Conservation (phyloP, 2,888 invertebrate species). For the Lepidonotus clava region DNA sequence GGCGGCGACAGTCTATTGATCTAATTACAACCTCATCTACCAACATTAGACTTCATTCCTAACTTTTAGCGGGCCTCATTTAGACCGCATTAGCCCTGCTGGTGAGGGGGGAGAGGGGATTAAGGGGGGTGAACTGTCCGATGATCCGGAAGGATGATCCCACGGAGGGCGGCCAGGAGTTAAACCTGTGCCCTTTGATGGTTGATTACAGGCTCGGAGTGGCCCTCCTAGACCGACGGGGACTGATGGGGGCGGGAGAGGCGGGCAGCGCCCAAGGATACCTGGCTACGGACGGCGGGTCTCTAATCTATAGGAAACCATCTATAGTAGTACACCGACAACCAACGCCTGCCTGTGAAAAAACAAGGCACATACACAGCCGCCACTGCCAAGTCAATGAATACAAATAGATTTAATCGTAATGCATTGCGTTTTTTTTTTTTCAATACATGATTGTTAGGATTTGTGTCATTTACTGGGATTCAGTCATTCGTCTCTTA, state of each 20-base stretch:
- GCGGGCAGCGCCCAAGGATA: too few relatives aligned
- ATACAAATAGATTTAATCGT: too few relatives aligned
- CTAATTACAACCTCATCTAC: conserved; percentile 20
- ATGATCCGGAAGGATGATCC: too few relatives aligned
- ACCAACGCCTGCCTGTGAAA: too few relatives aligned
- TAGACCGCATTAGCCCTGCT: background rate
- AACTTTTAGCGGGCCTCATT: background rate
- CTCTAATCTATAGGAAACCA: too few relatives aligned
- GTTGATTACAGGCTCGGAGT: background rate
- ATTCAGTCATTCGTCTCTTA: background rate
- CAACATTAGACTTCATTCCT: background rate
- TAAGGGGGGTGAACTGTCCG: too few relatives aligned
- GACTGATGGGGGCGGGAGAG: background rate
- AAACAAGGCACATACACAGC: too few relatives aligned
- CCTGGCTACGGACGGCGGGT: too few relatives aligned
- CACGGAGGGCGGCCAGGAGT: background rate
- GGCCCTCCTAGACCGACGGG: background rate
- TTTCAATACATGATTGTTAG: too few relatives aligned
- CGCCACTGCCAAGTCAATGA: too few relatives aligned
- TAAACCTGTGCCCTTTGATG: background rate
- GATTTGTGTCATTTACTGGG: background rate
- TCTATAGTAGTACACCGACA: too few relatives aligned
- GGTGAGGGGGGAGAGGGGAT: background rate
- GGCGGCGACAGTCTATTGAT: background rate
- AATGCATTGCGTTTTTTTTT: too few relatives aligned